Evolutionary conservation across 2,888 invertebrate genomes (phyloP), one percentile per base, ranked within the genome.

Genomic region (Drosophila peninsularis): DNA sequence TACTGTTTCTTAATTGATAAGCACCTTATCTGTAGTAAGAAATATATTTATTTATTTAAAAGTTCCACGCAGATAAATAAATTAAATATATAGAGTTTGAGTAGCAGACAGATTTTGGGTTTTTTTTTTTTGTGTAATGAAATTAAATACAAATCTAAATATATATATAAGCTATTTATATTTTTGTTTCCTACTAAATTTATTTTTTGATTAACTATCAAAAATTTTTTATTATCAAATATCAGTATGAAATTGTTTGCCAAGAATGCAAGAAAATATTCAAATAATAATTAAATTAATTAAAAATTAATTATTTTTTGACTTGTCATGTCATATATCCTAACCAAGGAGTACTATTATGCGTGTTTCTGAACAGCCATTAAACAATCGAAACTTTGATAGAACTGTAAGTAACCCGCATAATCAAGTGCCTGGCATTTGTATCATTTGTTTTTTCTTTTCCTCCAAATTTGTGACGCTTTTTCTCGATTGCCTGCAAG

Each of bases 321-420:
- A 24, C 24, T 24, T 24, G 24, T n/a, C n/a, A n/a, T n/a, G n/a
- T n/a, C n/a, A n/a, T n/a, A n/a, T n/a, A n/a, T n/a, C n/a, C n/a
- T n/a, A n/a, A n/a, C n/a, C n/a, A n/a, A n/a, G n/a, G n/a, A n/a
- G n/a, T n/a, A n/a, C n/a, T n/a, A 10, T 7, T 5, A n/a, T 10
- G 14, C 32, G 3, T 5, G 21, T 34, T 36, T 10, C 3, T 39
- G 19, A 17, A 5, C 39, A 27, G 58, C 47, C 72, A 78, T 68
- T 79, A 70, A 65, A 66, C 64, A 73, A 75, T 64, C 61, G 66
- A 73, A 71, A 49, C 47, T 71, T 60, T 37, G 21, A 56, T 65
- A 53, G 56, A 69, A 70, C 32, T 47, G 55, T 61, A 74, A 74
- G 76, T 66, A 55, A 63, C 86, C 84, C 82, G 82, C 84, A 86